Evolutionary conservation across 2,797 vertebrate genomes (phyloP).

Genomic region (Pitangus sulphuratus): DNA sequence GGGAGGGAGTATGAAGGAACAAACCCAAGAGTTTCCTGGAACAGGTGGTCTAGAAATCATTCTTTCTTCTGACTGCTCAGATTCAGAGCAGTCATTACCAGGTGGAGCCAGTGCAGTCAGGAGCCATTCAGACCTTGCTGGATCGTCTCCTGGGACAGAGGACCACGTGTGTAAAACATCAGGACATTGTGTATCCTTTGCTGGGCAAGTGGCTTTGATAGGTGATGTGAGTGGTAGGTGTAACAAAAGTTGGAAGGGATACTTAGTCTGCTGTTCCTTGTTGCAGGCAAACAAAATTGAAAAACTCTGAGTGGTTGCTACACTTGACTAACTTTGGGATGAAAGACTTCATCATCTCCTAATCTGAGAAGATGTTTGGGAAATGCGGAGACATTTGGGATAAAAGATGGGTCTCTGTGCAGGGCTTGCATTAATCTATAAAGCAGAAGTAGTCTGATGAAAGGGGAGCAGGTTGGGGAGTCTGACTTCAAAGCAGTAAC

Average conservation of each 20-base stretch:
- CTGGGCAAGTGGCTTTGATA: background rate
- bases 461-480: background rate
- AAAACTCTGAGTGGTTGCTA: background rate
- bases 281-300: background rate
- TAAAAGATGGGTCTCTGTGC: background rate
- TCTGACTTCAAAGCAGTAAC: background rate
- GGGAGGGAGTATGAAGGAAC: background rate
- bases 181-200: slow-evolving; percentile 79
- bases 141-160: slow-evolving; percentile 31
- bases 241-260: background rate
- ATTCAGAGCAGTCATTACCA: slow-evolving; percentile 64
- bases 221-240: background rate
- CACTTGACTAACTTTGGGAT: background rate
- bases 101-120: slow-evolving; percentile 30
- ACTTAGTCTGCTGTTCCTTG: background rate
- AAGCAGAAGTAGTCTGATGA: background rate
- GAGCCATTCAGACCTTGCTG: slow-evolving; percentile 61
- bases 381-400: background rate
- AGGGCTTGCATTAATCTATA: background rate
- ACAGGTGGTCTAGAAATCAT: background rate
- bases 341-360: background rate
- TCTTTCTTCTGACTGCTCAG: slow-evolving; percentile 36
- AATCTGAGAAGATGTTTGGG: background rate
- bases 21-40: background rate
- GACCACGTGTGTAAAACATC: background rate